phyloP scores from a whole-genome alignment of 2,888 invertebrate species.

The Oscheius sp. region DNA sequence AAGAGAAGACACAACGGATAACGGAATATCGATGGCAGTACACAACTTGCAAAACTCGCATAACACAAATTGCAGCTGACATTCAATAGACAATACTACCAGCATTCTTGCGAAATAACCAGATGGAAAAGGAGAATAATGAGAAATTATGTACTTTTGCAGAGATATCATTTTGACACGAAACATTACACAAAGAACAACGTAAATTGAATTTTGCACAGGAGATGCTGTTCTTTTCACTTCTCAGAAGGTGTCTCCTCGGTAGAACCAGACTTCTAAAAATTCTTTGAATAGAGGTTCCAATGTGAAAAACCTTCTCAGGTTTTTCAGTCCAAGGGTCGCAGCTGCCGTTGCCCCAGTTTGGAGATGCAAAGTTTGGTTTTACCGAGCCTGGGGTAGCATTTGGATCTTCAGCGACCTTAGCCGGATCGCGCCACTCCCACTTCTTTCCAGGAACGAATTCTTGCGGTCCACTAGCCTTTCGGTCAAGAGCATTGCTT shows the following conservation, averaged over 20 bases:
- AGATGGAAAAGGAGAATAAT: constrained; percentile 8
- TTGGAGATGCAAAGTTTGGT: constrained; percentile 20
- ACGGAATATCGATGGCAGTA: constrained; percentile 10
- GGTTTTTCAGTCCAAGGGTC: constrained; percentile 29
- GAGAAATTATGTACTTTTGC: constrained; percentile 3
- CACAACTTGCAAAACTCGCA: constrained; percentile 9
- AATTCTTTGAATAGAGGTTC: too few relatives aligned
- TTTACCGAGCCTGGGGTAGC: constrained; percentile 30
- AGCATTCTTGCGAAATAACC: constrained; percentile 15
- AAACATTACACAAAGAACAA: constrained; percentile 7
- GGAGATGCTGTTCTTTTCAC: background rate
- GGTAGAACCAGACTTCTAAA: constrained; percentile 13
- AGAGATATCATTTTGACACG: constrained; percentile 21
- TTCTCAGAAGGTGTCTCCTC: constrained; percentile 12
- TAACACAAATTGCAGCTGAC: constrained; percentile 9
- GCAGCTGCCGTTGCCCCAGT: constrained; percentile 20
- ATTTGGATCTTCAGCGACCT: constrained; percentile 34
- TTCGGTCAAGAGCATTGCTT: background rate
- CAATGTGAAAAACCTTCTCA: constrained; percentile 18
- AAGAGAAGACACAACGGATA: background rate
- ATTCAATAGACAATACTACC: constrained; percentile 16
- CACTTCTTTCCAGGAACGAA: constrained; percentile 67
- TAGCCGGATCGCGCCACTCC: constrained; percentile 63
- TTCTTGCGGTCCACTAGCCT: constrained; percentile 46
- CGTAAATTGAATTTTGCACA: background rate